A percentile compares a stretch with the other conserved stretches of the same genome.
phyloP scores from a whole-genome alignment of 2,113 vertebrate species.

The Serinus canaria region DNA sequence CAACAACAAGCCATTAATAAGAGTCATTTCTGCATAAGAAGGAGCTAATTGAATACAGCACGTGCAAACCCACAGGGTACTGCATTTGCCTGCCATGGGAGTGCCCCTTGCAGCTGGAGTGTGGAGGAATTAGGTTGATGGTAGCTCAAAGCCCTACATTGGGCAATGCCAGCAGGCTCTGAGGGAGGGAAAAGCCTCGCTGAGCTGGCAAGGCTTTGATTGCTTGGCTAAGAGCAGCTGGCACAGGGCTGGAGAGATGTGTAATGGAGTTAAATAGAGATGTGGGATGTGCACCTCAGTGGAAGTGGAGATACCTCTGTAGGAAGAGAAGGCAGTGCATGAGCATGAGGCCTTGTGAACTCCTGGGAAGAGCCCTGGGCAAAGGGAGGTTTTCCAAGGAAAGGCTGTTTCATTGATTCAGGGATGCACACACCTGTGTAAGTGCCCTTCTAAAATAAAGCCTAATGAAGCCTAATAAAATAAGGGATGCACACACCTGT shows the following conservation, averaged over 20 bases:
- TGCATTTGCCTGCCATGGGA: neutral
- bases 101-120: neutral
- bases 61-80: neutral
- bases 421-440: neutral
- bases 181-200: neutral
- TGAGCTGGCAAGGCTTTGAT: slow-evolving; percentile 7
- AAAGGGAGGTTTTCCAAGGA: neutral
- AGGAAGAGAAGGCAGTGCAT: neutral
- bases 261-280: slow-evolving; percentile 17
- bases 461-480: neutral
- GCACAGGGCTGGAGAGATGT: neutral
- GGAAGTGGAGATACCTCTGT: neutral
- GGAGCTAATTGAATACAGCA: slow-evolving; percentile 19
- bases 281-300: neutral
- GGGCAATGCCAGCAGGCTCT: neutral
- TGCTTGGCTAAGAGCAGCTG: slow-evolving; percentile 7
- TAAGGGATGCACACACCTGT: neutral
- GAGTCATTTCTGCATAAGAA: slow-evolving; percentile 5
- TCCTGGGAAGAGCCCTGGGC: neutral
- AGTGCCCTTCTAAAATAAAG: neutral
- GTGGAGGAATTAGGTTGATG: neutral
- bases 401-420: neutral
- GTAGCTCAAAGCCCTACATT: neutral
- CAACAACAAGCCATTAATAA: slow-evolving; percentile 28
- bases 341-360: fast-evolving